Evolutionary conservation across 2,888 invertebrate genomes (phyloP).

Genomic region (Drosophila hawaiiensis): DNA sequence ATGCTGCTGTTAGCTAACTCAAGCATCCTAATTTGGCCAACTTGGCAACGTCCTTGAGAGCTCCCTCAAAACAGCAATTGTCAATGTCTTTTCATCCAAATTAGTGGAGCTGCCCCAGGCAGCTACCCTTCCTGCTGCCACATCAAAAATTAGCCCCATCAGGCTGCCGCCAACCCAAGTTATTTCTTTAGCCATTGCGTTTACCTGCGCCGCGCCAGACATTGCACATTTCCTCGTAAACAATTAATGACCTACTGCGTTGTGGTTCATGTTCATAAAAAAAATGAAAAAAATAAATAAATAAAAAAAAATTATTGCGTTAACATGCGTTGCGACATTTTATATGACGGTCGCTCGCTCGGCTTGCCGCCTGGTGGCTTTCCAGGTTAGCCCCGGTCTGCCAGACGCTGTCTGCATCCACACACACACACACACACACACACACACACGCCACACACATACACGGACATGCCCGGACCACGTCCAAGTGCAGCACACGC

Average conservation of each 20-base stretch:
- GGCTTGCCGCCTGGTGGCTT: conserved; percentile 38
- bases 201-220: conserved; percentile 34
- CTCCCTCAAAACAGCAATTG: conserved; percentile 26
- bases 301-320: conserved; percentile 64
- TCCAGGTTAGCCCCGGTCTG: conserved; percentile 58
- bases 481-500: conserved; percentile 44
- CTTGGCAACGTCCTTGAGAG: conserved; percentile 75
- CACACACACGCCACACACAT: neutral
- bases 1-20: conserved; percentile 49
- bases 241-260: conserved; percentile 80
- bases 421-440: conserved; percentile 21
- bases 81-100: conserved; percentile 42
- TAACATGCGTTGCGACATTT: conserved; percentile 76
- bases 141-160: conserved; percentile 47
- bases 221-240: conserved; percentile 55
- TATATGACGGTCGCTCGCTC: conserved; percentile 59
- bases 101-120: conserved; percentile 24
- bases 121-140: conserved; percentile 1
- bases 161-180: conserved; percentile 5
- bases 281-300: neutral
- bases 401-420: conserved; percentile 66
- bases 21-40: conserved; percentile 76
- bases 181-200: conserved; percentile 7
- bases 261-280: conserved; percentile 58
- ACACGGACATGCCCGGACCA: conserved; percentile 14